Conservation (phyloP, 2,888 invertebrate genomes). For the Brachypalpus laphriformis region DNA sequence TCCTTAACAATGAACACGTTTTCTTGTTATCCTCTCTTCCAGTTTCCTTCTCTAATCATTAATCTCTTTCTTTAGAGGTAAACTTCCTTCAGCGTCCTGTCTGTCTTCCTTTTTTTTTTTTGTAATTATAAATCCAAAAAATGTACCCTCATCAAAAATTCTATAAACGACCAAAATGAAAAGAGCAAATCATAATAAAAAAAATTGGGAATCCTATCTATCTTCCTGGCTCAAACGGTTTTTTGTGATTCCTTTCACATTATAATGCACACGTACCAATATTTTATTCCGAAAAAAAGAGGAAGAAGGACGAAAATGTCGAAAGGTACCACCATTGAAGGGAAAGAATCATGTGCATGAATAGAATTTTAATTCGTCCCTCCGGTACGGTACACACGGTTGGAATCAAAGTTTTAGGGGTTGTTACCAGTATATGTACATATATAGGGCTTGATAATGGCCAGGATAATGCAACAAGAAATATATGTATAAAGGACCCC, state of each 20-base stretch:
- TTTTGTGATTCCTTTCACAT: not conserved
- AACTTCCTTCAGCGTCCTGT: not conserved
- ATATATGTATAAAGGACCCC: not conserved
- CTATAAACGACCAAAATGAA: constrained; percentile 6
- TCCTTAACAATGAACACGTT: not conserved
- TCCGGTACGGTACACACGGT: not conserved
- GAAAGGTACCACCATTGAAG: not conserved
- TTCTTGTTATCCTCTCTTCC: not conserved
- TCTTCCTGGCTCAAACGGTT: not conserved
- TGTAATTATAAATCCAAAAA: constrained; percentile 7
- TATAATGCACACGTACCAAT: not conserved
- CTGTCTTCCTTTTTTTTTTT: constrained; percentile 3
- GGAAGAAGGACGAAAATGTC: not conserved
- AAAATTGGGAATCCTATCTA: not conserved
- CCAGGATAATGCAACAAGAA: constrained; percentile 33
- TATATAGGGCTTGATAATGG: not conserved
- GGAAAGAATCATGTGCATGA: not conserved
- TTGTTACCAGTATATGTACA: not conserved
- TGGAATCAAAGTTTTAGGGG: constrained; percentile 5
- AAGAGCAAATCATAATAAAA: not conserved
- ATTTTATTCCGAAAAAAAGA: not conserved
- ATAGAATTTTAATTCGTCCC: constrained; percentile 1
- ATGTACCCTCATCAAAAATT: constrained; percentile 9
- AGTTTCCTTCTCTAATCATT: not conserved
- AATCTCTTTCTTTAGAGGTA: not conserved